Evolutionary conservation across 2,888 invertebrate species (phyloP), one percentile per base, ranked within the genome.

Genomic region (Drosophila macrospina): DNA sequence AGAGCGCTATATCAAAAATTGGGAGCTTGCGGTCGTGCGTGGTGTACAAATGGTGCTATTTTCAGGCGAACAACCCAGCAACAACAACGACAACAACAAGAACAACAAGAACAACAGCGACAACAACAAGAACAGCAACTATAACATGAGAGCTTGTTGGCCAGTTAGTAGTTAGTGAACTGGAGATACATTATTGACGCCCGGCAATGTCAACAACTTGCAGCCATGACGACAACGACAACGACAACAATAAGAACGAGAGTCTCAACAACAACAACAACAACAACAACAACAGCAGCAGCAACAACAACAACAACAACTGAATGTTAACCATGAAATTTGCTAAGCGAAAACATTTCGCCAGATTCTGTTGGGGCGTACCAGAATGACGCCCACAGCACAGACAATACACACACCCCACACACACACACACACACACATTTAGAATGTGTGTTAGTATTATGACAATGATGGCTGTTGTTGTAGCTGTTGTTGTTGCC

Each of bases 141-240:
- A 50, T 54, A 45, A 48, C 39, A 60, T 13, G 42, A 34, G 20
- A 39, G 44, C 55, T 61, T 59, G 61, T 61, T 71, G 67, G 56
- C 51, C 81, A 80, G 89, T 87, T 89, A 69, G 42, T 37, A 54
- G 76, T 65, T 70, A 69, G 67, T 66, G 48, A 67, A 84, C 78
- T 81, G 62, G 26, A 44, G 64, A 61, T 59, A 67, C 85, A 76
- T 88, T 86, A 83, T 88, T 78, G 89, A 84, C 88, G 80, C 88
- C 88, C 87, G 81, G 80, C 86, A 89, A 89, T 89, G 87, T 89
- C 85, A 86, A 86, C 89, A 84, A 70, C 70, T 73, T 84, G 88
- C 84, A 86, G 81, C 75, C 89, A 86, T 84, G 87, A 82, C 83
- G 86, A 88, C 61, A 54, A 44, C 63, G 55, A 52, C 64, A 34